Conservation (phyloP, 2,888 invertebrate species). For the Nomada lathburiana region DNA sequence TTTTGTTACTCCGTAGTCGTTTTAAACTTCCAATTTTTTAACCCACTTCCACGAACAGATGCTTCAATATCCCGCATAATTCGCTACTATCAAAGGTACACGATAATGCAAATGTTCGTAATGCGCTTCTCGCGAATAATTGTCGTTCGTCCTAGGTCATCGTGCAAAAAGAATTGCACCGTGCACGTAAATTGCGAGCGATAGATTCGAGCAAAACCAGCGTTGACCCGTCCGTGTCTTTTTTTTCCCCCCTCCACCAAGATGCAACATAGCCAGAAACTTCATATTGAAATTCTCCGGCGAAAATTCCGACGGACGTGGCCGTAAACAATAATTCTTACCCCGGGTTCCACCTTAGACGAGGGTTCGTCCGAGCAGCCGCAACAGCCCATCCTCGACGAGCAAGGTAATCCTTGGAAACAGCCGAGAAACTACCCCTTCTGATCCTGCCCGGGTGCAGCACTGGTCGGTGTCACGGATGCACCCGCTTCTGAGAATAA, state of each 20-base stretch:
- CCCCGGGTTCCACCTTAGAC: slow-evolving; percentile 77
- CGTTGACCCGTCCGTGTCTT: background rate
- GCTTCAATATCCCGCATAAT: background rate
- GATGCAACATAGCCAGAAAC: background rate
- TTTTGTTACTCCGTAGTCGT: no score
- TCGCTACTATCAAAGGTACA: background rate
- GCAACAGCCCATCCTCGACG: slow-evolving; percentile 77
- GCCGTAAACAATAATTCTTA: slow-evolving; percentile 67
- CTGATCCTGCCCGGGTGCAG: slow-evolving; percentile 43
- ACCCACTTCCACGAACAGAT: background rate
- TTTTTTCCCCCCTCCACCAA: background rate
- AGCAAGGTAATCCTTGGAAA: slow-evolving; percentile 41
- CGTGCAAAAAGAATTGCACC: background rate
- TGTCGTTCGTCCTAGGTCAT: background rate
- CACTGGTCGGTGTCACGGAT: slow-evolving; percentile 46
- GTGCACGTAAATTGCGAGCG: background rate
- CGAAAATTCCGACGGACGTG: slow-evolving; percentile 23
- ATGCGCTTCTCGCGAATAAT: slow-evolving; percentile 14
- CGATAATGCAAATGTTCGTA: background rate
- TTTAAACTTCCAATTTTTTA: background rate
- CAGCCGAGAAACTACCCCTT: slow-evolving; percentile 39
- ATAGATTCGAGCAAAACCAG: background rate
- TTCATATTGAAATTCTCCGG: slow-evolving; percentile 33
- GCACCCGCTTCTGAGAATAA: slow-evolving; percentile 59
- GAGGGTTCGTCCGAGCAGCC: slow-evolving; percentile 77